Conservation (phyloP, 35 echinoderm and acorn worm genomes). For the Patiria miniata region DNA sequence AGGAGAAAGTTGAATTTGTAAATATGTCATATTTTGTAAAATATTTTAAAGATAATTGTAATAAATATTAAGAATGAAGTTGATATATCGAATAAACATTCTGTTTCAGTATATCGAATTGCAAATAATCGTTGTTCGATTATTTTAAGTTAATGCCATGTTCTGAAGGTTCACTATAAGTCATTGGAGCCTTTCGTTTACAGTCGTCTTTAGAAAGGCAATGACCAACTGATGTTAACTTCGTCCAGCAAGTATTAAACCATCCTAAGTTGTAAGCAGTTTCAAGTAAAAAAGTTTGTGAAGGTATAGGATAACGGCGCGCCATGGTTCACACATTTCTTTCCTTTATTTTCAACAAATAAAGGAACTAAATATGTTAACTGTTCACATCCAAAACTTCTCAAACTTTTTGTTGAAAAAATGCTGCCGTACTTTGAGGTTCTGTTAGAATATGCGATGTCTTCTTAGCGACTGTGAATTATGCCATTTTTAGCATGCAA, state of each 20-base stretch:
- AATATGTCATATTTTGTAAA: conserved; percentile 24
- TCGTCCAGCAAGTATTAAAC: no score
- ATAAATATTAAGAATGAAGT: no score
- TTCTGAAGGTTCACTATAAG: neutral
- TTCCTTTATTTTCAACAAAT: no score
- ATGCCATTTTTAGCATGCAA: neutral
- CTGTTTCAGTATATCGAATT: no score
- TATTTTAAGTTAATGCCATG: neutral
- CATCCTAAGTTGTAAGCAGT: no score
- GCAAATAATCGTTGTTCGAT: no score
- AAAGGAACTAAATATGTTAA: no score
- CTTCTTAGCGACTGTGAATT: neutral
- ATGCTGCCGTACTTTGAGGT: no score
- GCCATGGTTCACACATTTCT: neutral
- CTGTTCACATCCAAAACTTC: no score
- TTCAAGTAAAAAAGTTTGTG: neutral
- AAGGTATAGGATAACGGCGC: neutral
- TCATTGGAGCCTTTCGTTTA: neutral
- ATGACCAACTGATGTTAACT: neutral
- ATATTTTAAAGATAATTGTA: neutral
- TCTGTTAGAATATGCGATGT: neutral
- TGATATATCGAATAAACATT: no score
- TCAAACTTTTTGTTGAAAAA: no score
- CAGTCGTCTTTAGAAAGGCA: neutral
- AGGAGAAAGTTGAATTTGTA: neutral